Percentiles rank a stretch among this genome's conserved stretches.
phyloP scores from a whole-genome alignment of 2,797 vertebrate species.

The Phoxinus dragarum region DNA sequence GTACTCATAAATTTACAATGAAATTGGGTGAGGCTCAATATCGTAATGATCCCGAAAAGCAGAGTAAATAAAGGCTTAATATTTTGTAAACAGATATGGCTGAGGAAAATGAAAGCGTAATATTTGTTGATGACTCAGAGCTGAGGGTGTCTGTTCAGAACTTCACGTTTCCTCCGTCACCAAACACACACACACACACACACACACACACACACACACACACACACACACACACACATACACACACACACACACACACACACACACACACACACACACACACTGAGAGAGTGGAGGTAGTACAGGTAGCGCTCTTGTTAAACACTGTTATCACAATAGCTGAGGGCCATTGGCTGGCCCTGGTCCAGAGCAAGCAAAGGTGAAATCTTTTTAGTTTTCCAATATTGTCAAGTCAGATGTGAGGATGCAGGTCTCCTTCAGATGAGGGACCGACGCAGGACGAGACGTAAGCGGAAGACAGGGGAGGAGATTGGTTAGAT shows the following conservation, averaged over 20 bases:
- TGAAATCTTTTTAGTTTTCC: constrained; percentile 27
- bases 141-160: constrained; percentile 19
- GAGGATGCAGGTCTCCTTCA: constrained; percentile 30
- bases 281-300: constrained; percentile 8
- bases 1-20: constrained; percentile 14
- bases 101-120: not conserved
- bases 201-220: too few relatives aligned
- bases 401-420: constrained; percentile 37
- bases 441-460: constrained; percentile 21
- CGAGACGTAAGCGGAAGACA: constrained; percentile 4
- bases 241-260: not conserved
- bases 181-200: not conserved
- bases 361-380: constrained; percentile 43
- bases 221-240: not conserved
- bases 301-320: constrained; percentile 36
- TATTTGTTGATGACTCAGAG: constrained; percentile 31
- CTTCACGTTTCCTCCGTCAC: constrained; percentile 18
- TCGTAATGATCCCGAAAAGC: not conserved
- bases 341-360: constrained; percentile 21
- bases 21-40: constrained; percentile 20
- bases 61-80: constrained; percentile 41
- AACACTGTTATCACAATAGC: constrained; percentile 60
- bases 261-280: too few relatives aligned
- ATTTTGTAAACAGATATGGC: constrained; percentile 35
- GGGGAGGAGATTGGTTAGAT: constrained; percentile 8